A percentile compares a stretch with the other conserved stretches of the same genome.
These are phyloP conservation scores for Pocillopora verrucosa DNA, from an alignment of 64 coral and sea anemone species.

Conservation along the genomic window DNA sequence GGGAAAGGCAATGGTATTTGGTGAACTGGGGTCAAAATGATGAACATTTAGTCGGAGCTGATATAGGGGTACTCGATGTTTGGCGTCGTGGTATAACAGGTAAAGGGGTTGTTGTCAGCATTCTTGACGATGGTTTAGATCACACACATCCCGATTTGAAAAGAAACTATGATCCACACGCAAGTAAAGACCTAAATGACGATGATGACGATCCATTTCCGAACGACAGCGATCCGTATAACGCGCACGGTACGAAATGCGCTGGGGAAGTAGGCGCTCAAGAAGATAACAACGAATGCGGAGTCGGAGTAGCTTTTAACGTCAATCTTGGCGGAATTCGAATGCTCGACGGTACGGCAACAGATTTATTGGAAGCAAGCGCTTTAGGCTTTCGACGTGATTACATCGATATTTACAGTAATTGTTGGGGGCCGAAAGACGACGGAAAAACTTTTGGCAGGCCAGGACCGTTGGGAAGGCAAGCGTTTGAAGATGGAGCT, in stretches of 20 bases:
- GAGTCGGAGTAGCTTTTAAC: slow-evolving; percentile 83
- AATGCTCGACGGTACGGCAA: slow-evolving; percentile 85
- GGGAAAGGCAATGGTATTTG: slow-evolving; percentile 79
- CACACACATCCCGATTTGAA: slow-evolving; percentile 88
- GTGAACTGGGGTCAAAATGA: slow-evolving; percentile 65
- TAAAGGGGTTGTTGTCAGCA: slow-evolving; percentile 76
- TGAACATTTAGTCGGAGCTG: slow-evolving; percentile 44
- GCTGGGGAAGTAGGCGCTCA: slow-evolving; percentile 90
- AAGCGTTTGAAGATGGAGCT: slow-evolving; percentile 70
- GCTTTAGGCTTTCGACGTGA: slow-evolving; percentile 71
- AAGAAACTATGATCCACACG: slow-evolving; percentile 84
- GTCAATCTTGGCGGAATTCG: slow-evolving; percentile 87
- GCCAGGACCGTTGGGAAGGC: slow-evolving; percentile 69
- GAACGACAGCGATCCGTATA: slow-evolving; percentile 80
- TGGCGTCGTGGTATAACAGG: slow-evolving; percentile 68
- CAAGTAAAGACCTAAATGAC: slow-evolving; percentile 77
- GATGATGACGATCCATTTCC: slow-evolving; percentile 74
- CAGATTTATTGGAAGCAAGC: slow-evolving; percentile 71
- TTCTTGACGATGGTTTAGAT: slow-evolving; percentile 82
- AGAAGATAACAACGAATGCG: slow-evolving; percentile 85
- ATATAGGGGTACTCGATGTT: slow-evolving; percentile 76
- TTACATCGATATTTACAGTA: slow-evolving; percentile 88
- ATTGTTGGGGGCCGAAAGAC: slow-evolving; percentile 91
- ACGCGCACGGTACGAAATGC: slow-evolving; percentile 91
- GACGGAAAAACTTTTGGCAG: slow-evolving; percentile 89